phyloP scores from a whole-genome alignment of 2,797 vertebrate genomes.

The Steatocranus sp. region DNA sequence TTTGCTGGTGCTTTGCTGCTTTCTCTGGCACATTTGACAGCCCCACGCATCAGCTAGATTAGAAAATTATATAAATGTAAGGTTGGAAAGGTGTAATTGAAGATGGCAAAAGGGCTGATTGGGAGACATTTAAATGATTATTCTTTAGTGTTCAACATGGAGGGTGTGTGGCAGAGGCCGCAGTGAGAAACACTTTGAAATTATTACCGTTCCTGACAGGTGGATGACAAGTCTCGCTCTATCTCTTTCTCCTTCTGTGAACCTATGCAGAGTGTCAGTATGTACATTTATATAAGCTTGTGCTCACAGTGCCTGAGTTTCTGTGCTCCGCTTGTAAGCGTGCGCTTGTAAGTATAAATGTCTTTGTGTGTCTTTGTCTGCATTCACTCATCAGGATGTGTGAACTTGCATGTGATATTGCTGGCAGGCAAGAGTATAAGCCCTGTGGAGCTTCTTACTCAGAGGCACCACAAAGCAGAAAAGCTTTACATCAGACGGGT shows the following conservation, averaged over 20 bases:
- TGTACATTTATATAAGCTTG: background rate
- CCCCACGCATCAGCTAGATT: conserved; percentile 88
- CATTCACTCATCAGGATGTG: background rate
- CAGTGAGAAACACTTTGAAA: conserved; percentile 87
- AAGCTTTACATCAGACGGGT: conserved; percentile 64
- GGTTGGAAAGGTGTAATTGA: conserved; percentile 99
- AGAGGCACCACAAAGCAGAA: conserved; percentile 53
- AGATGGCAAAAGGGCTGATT: conserved; percentile 95
- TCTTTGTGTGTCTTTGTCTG: background rate
- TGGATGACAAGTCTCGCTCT: conserved; percentile 57
- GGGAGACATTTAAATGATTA: conserved; percentile 98
- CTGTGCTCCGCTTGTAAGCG: background rate
- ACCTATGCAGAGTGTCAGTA: conserved; percentile 15
- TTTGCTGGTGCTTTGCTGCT: conserved; percentile 82
- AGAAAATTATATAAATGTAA: conserved; percentile 99
- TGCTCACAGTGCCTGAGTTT: background rate
- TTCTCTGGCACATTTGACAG: conserved; percentile 64
- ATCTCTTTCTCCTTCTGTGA: conserved; percentile 5
- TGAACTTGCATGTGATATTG: background rate
- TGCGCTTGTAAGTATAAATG: background rate
- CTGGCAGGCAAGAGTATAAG: conserved; percentile 19
- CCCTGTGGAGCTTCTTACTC: conserved; percentile 61
- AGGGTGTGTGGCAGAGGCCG: conserved; percentile 85
- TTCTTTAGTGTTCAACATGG: conserved; percentile 89
- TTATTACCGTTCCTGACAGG: conserved; percentile 85